Percentiles rank a stretch among this genome's conserved stretches.
These are phyloP conservation scores for Macropus fuliginosus DNA, from an alignment of 2,797 vertebrate genomes.

Conservation along the genomic window DNA sequence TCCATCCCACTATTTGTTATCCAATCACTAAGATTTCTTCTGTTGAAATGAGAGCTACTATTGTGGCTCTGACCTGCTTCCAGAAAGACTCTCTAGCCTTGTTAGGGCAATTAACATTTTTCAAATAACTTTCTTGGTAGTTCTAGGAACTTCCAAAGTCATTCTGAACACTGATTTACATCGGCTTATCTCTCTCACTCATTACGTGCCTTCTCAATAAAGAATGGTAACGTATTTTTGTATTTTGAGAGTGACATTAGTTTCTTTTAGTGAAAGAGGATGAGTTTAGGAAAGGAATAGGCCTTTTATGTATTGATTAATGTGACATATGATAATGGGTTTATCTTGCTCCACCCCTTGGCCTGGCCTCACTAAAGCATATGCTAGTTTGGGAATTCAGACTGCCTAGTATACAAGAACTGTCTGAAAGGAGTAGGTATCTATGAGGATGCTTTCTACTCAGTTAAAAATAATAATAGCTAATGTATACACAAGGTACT, in stretches of 20 bases:
- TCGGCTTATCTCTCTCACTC: background rate
- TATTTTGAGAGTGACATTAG: background rate
- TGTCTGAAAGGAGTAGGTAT: background rate
- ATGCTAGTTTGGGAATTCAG: background rate
- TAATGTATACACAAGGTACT: background rate
- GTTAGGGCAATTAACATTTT: background rate
- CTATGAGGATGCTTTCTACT: background rate
- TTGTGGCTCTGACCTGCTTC: background rate
- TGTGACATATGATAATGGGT: background rate
- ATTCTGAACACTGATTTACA: accelerated
- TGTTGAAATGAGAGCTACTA: background rate
- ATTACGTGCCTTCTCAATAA: background rate
- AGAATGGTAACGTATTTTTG: background rate
- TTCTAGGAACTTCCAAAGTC: background rate
- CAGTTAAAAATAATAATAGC: background rate
- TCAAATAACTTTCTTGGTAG: background rate
- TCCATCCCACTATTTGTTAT: background rate
- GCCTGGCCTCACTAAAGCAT: background rate
- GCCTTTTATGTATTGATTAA: background rate
- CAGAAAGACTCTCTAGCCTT: background rate
- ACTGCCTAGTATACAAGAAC: background rate
- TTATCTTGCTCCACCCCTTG: background rate
- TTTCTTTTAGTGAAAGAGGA: constrained; percentile 20
- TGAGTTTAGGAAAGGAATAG: background rate
- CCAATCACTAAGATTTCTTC: background rate